Base-by-base conservation (phyloP, 2,113 vertebrate genomes). In the Tapirus terrestris region DNA sequence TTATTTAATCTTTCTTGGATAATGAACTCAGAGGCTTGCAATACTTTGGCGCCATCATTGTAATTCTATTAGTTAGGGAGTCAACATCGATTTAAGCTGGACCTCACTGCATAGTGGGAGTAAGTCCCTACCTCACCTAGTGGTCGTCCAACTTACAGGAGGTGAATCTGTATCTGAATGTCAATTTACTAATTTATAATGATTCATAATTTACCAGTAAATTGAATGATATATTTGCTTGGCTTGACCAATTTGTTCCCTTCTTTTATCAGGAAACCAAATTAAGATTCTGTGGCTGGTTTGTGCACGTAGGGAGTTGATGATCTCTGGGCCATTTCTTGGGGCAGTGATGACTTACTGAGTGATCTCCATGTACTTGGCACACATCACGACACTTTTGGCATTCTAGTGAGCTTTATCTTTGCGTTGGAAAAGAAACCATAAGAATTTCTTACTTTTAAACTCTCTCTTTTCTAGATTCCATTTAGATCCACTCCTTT, bases 251-350 rank as follows among this genome's bases (percentile, higher is more conserved):
- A 4, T 31, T 39, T 82, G 92, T 84, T 84, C 56, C 75, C 53
- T 84, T 88, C 53, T 91, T 89, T 65, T 73, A 85, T 48, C 17
- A 51, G 51, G 58, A 90, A 96, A 45, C 53, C 65, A 68, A 80
- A 81, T 72, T 68, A 93, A 75, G 87, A 67, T 45, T 72, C 53
- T 51, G 8, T 58, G 61, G n/a, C 89, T 75, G 43, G 36, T 17
- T n/a, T 79, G 23, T 33, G 51, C 68, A 25, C 51, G 18, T 0
- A 73, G 83, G 48, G 65, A 84, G n/a, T 6, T 10, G 70, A 60
- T 65, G 20, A 43, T 61, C 33, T 39, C 33, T n/a, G 20, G 58
- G 33, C 23, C 31, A 2, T 63, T 61, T 63, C 67, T 5, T n/a
- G 27, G 23, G 63, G 7, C 14, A 6, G 25, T 8, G 25, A 27